phyloP scores from a whole-genome alignment of 2,888 invertebrate species.

The Ditula angustiorana region DNA sequence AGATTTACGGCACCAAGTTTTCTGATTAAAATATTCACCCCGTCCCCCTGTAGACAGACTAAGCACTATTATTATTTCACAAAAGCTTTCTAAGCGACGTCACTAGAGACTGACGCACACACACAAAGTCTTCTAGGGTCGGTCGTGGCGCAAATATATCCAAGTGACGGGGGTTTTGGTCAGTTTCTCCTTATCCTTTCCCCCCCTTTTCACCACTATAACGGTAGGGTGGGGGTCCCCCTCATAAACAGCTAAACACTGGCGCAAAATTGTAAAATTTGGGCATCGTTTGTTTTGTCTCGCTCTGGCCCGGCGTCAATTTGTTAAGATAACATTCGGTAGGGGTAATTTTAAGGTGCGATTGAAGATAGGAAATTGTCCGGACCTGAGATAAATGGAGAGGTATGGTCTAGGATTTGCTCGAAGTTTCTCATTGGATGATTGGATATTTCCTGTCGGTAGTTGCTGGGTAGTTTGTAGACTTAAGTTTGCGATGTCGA shows the following conservation, averaged over 20 bases:
- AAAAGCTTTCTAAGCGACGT: slow-evolving; percentile 69
- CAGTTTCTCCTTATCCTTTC: slow-evolving; percentile 75
- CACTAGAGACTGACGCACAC: slow-evolving; percentile 58
- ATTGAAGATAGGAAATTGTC: slow-evolving; percentile 59
- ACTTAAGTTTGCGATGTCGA: neutral
- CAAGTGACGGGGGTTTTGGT: slow-evolving; percentile 76
- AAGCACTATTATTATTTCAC: slow-evolving; percentile 67
- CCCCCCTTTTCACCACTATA: slow-evolving; percentile 75
- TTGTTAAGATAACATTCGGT: slow-evolving; percentile 80
- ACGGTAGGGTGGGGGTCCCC: slow-evolving; percentile 55
- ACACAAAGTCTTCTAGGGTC: slow-evolving; percentile 63
- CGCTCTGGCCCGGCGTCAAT: slow-evolving; percentile 70
- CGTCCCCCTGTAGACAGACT: slow-evolving; percentile 51
- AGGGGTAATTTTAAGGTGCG: slow-evolving; percentile 66
- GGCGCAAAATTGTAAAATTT: slow-evolving; percentile 80
- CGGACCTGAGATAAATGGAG: slow-evolving; percentile 9
- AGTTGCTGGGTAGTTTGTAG: slow-evolving; percentile 10
- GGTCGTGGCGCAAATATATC: slow-evolving; percentile 77
- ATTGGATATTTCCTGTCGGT: slow-evolving; percentile 37
- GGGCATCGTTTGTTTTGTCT: slow-evolving; percentile 63
- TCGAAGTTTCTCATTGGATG: slow-evolving; percentile 11
- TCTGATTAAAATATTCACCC: slow-evolving; percentile 48
- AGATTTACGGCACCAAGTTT: slow-evolving; percentile 35
- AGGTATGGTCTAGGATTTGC: slow-evolving; percentile 13
- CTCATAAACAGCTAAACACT: slow-evolving; percentile 81